phyloP scores from a whole-genome alignment of 2,888 invertebrate genomes.

The Volucella inanis region DNA sequence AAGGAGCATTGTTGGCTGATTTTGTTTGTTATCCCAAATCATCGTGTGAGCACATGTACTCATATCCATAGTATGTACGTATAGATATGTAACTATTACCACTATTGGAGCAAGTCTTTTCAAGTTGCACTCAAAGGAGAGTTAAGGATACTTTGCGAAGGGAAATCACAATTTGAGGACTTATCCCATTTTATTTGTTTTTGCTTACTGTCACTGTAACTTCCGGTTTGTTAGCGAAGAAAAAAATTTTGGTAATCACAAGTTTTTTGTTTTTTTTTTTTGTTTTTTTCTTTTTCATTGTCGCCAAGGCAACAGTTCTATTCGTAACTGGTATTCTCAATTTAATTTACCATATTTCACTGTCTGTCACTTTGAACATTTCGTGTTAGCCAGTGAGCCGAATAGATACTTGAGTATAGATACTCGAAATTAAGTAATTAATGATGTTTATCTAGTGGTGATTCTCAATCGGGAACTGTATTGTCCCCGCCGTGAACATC shows the following conservation, averaged over 20 bases:
- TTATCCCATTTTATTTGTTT: constrained; percentile 55
- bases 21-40: constrained; percentile 57
- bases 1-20: constrained; percentile 50
- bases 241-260: constrained; percentile 54
- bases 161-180: constrained; percentile 60
- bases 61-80: constrained; percentile 14
- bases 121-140: constrained; percentile 61
- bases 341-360: constrained; percentile 50
- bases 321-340: constrained; percentile 1
- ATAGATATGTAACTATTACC: not conserved
- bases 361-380: constrained; percentile 34
- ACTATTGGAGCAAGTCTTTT: constrained; percentile 37
- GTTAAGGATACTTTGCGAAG: constrained; percentile 25
- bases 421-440: constrained; percentile 22
- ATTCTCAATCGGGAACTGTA: constrained; percentile 21
- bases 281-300: constrained; percentile 48
- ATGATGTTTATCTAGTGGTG: constrained; percentile 32
- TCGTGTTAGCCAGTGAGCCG: not conserved
- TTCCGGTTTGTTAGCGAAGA: constrained; percentile 39
- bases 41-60: constrained; percentile 1
- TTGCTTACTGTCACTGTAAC: constrained; percentile 31
- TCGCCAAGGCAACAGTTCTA: constrained; percentile 40
- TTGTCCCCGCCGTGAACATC: no score
- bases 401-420: constrained; percentile 1
- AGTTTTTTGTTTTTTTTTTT: constrained; percentile 47